Conservation (phyloP, 35 echinoderm and acorn worm genomes). For the Ptychodera flava region DNA sequence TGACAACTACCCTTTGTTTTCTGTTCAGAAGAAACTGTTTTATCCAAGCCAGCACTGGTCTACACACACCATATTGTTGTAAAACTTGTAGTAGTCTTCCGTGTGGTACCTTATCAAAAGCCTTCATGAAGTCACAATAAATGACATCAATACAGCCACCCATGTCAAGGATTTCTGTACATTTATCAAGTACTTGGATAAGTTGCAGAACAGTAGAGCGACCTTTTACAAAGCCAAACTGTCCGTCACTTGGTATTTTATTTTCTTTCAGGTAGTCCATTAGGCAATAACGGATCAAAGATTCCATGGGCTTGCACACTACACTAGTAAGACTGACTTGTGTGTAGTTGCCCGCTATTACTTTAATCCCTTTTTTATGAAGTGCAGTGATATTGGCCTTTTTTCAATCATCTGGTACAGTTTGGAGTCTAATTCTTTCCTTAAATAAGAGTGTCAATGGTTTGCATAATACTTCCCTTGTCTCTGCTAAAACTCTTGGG, state of each 20-base stretch:
- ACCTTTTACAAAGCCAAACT: background rate
- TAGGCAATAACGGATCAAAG: background rate
- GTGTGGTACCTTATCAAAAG: conserved; percentile 22
- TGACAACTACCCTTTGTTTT: conserved; percentile 36
- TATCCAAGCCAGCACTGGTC: conserved; percentile 7
- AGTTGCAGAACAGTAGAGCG: background rate
- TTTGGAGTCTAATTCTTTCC: background rate
- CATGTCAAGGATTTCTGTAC: background rate
- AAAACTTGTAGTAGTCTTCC: background rate
- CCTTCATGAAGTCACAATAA: conserved; percentile 11
- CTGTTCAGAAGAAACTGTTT: conserved; percentile 17
- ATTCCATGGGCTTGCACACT: background rate
- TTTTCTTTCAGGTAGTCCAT: background rate
- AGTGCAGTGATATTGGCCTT: conserved; percentile 32
- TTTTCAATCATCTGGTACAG: conserved; percentile 32
- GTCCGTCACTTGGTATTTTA: background rate
- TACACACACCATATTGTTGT: background rate
- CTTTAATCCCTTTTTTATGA: conserved; percentile 29
- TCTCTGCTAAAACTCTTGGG: background rate
- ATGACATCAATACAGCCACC: conserved; percentile 13
- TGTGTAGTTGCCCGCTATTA: conserved; percentile 31
- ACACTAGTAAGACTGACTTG: background rate
- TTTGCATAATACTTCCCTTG: background rate
- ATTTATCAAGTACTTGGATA: background rate
- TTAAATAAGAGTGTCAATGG: background rate